Base-by-base conservation (phyloP, 2,797 vertebrate genomes). In the Xenops minutus region DNA sequence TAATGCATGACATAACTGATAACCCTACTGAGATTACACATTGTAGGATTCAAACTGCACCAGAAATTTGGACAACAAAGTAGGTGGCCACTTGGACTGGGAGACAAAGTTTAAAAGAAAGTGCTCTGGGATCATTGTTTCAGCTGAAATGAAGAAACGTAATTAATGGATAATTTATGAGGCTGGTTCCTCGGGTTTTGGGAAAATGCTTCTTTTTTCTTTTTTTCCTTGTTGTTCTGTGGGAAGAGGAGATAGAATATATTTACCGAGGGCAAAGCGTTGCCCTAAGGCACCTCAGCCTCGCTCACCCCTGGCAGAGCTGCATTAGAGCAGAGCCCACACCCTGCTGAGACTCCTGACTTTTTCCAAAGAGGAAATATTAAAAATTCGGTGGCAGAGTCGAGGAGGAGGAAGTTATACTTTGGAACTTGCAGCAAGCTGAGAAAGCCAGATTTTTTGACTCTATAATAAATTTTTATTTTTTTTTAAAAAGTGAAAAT, bases 1-100 rank as follows among this genome's bases (percentile, higher is more conserved):
- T 94, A 98, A 97, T 97, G 95, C 97, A 96, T 96, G 97, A 97
- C 98, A 98, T 97, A 96, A 96, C 97, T 98, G 98, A 98, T 98
- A 98, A 98, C 98, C 97, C 96, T 97, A 95, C 94, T 94, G 97
- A 98, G 98, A 98, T 98, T 97, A 97, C 72, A 73, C 96, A 97
- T 97, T 98, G 96, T 97, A 77, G 95, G 93, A 87, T 86, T 52
- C 85, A 0, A 91, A 88, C 94, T 88, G 92, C 88, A 5, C 58
- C 43, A 97, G 95, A 96, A 94, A 95, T 82, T 92, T 94, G 89
- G 95, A 95, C 95, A 91, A 95, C 89, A 93, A 83, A 95, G 89
- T 87, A 82, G 92, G 91, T 94, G 93, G 93, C 78, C 94, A 59
- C 94, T 95, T 88, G 89, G 84, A 39, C 88, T 39, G 92, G 78